A percentile compares a stretch with the other conserved stretches of the same genome.
Conservation (phyloP, 2,113 vertebrate species). For the Nesoenas mayeri region DNA sequence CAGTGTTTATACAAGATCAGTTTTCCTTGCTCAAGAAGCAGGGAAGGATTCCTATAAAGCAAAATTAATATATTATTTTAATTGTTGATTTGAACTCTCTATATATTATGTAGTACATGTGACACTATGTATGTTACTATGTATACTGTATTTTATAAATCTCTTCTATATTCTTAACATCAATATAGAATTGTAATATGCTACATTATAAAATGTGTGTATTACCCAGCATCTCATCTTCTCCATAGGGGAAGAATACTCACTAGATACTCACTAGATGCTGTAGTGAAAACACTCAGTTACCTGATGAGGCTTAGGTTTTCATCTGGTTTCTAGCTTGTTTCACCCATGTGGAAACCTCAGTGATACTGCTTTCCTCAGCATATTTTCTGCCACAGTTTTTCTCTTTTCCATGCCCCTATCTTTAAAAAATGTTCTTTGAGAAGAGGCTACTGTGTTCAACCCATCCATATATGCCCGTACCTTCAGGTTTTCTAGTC, state of each 20-base stretch:
- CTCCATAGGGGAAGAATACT: neutral
- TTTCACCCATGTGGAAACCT: neutral
- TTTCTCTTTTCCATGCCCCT: neutral
- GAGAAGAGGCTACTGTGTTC: neutral
- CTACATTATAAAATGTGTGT: neutral
- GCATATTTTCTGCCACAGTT: neutral
- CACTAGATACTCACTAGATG: neutral
- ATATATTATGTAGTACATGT: neutral
- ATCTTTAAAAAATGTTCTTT: neutral
- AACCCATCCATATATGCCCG: neutral
- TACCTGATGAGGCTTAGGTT: neutral
- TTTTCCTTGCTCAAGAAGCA: neutral
- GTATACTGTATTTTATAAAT: neutral
- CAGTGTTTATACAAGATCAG: neutral
- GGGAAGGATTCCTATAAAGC: neutral
- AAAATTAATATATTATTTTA: neutral
- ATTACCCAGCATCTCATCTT: neutral
- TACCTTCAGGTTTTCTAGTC: neutral
- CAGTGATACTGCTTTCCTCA: neutral
- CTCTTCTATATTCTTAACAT: neutral
- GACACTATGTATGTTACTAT: neutral
- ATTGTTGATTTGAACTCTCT: neutral
- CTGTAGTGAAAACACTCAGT: neutral
- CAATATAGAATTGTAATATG: neutral
- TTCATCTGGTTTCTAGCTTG: neutral